Evolutionary conservation across 2,797 vertebrate genomes (phyloP), one percentile per base, ranked within the genome.

Genomic region (Serranus cabrilla): DNA sequence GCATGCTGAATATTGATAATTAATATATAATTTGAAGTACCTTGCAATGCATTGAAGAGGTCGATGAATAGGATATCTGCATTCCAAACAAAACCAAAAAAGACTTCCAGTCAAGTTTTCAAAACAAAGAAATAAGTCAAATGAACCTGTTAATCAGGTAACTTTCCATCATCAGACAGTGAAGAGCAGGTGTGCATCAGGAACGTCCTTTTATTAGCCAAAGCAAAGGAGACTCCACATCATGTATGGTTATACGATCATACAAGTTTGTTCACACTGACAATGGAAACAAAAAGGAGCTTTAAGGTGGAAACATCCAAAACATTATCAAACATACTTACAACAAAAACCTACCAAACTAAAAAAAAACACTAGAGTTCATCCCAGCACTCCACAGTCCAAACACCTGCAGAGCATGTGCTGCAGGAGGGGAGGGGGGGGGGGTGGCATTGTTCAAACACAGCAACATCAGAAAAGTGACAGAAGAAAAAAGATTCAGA

Each of bases 181-280:
- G 76, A 89, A 85, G 51, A 83, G 79, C 78, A 75, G 80, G 71
- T 59, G 77, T 79, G 83, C 86, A 74, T 92, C 84, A 95, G 93
- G 88, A 95, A 95, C 93, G 94, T 90, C 95, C 94, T 94, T 98
- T 98, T 97, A 98, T 97, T 98, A 96, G 95, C 96, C 96, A 95
- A 94, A 82, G 84, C 64, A 96, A 93, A 95, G 93, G 93, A 93
- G 91, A 94, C 93, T 95, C 89, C 95, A 96, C 95, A 97, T 87
- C 92, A 94, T 95, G 94, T 95, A 88, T 56, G 76, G 80, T 87
- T 66, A 74, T 74, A 81, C 11, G 52, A 57, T 90, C 71, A 87
- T 90, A 90, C 86, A 95, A 40, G 70, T 83, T 84, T 84, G 63
- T 87, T 89, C 92, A 97, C 94, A 97, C 94, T 81, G 80, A 92